These are phyloP conservation scores for Hemiscyllium ocellatum DNA, from an alignment of 2,113 vertebrate genomes.

Conservation along the genomic window DNA sequence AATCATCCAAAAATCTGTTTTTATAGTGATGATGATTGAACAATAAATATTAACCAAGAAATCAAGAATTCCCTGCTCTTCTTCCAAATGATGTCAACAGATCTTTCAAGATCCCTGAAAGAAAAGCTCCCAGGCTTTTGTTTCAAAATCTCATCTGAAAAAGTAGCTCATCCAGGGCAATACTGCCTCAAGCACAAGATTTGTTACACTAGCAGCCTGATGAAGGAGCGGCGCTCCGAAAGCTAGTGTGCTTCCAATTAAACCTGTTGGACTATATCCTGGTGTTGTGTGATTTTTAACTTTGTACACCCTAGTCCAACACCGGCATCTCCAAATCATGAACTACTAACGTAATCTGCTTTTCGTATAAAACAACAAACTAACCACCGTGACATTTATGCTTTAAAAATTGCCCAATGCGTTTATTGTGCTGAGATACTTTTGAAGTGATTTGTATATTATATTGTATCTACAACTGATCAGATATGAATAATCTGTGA, in stretches of 20 bases:
- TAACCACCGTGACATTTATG: background rate
- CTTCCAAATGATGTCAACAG: background rate
- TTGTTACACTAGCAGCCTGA: too few relatives aligned
- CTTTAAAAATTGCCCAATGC: background rate
- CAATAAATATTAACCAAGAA: background rate
- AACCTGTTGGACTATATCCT: too few relatives aligned
- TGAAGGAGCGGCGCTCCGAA: too few relatives aligned
- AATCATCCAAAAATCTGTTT: background rate
- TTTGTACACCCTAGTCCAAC: too few relatives aligned
- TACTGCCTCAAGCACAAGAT: background rate
- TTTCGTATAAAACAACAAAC: background rate
- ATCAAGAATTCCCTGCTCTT: background rate
- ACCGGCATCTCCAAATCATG: too few relatives aligned
- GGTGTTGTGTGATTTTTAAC: too few relatives aligned
- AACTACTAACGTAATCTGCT: background rate
- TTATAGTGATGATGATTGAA: too few relatives aligned
- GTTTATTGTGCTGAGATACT: background rate
- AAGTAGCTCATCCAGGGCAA: background rate
- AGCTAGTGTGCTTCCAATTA: too few relatives aligned
- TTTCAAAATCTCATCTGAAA: background rate
- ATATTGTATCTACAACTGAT: background rate
- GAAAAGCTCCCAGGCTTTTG: background rate
- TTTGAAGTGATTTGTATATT: background rate
- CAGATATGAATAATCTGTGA: too few relatives aligned
- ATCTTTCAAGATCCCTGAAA: background rate